phyloP scores from a whole-genome alignment of 53 echinoderm and acorn worm genomes.

The Antedon mediterranea region DNA sequence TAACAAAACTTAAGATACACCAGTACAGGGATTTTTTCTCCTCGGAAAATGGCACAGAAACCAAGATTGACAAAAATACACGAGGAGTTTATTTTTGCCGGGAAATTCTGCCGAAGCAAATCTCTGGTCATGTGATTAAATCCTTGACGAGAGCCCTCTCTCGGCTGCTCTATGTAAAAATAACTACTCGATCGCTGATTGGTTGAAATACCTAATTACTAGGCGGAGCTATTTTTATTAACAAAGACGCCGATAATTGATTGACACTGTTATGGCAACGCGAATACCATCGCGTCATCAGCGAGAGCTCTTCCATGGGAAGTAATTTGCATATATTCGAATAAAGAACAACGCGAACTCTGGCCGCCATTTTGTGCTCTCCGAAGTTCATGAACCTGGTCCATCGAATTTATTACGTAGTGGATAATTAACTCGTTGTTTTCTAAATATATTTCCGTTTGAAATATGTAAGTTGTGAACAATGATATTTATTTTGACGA shows the following conservation, averaged over 20 bases:
- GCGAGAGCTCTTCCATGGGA: background rate
- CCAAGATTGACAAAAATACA: background rate
- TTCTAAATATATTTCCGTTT: background rate
- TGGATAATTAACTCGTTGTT: background rate
- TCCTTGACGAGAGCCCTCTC: background rate
- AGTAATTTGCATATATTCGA: constrained; percentile 16
- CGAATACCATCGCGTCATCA: background rate
- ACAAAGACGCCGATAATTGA: constrained; percentile 29
- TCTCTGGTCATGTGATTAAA: background rate
- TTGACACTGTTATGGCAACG: constrained; percentile 19
- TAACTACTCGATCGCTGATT: background rate
- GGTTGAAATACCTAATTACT: background rate
- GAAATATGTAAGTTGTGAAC: background rate
- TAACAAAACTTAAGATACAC: too few species aligned
- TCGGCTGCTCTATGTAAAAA: background rate
- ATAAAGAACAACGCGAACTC: constrained; percentile 42
- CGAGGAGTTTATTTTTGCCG: background rate
- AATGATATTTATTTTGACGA: background rate
- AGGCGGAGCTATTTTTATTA: constrained; percentile 13
- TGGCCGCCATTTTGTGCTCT: constrained; percentile 45
- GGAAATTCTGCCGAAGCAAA: background rate
- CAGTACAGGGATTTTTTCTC: too few species aligned
- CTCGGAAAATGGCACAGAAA: too few species aligned
- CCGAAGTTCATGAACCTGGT: background rate
- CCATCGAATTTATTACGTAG: background rate